phyloP scores from a whole-genome alignment of 2,797 vertebrate species.

The Leuciscus waleckii region DNA sequence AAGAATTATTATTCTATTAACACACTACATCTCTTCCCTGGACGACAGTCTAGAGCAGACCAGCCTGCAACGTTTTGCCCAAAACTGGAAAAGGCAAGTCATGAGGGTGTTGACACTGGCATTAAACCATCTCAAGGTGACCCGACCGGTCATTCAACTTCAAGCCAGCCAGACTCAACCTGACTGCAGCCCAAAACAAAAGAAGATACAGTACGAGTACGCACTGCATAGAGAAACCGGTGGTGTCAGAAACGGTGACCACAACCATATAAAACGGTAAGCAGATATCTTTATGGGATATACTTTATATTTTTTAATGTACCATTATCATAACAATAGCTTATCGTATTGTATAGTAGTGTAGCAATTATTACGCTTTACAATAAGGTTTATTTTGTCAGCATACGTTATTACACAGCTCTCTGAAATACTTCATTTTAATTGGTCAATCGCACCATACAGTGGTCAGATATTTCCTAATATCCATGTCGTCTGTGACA shows the following conservation, averaged over 20 bases:
- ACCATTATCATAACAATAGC: background rate
- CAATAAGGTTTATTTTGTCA: background rate
- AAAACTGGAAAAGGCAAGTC: slow-evolving; percentile 29
- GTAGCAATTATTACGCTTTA: background rate
- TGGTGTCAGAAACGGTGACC: slow-evolving; percentile 16
- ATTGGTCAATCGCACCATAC: background rate
- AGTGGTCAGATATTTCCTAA: background rate
- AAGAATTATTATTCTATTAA: slow-evolving; percentile 15
- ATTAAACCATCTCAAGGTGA: slow-evolving; percentile 16
- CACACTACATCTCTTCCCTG: slow-evolving; percentile 33
- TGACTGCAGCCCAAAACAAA: slow-evolving; percentile 16
- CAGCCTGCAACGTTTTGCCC: background rate
- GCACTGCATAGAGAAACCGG: background rate
- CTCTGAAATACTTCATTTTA: background rate
- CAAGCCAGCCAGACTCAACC: background rate
- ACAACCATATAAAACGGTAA: slow-evolving; percentile 15
- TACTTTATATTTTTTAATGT: background rate
- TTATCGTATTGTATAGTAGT: background rate
- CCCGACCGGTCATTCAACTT: background rate
- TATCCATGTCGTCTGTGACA: background rate
- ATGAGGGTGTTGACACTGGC: slow-evolving; percentile 32
- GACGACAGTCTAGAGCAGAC: slow-evolving; percentile 15
- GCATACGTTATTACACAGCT: background rate
- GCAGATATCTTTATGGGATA: background rate
- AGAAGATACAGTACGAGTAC: background rate